A percentile compares a stretch with the other conserved stretches of the same genome.
Conservation (phyloP, 2,113 vertebrate genomes). For the Anseranas semipalmata region DNA sequence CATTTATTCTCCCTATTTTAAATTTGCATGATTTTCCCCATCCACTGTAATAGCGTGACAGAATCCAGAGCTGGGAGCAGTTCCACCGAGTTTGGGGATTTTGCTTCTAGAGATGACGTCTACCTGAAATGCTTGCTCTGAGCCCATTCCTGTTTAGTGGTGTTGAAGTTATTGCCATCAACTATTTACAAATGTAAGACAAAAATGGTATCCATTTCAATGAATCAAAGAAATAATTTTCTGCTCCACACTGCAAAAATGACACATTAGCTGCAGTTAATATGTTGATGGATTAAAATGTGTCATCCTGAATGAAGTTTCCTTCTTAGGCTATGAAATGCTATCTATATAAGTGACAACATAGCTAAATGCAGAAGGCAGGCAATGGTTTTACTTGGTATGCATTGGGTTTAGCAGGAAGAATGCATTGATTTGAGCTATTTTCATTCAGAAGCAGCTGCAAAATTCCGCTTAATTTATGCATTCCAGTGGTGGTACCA, state of each 20-base stretch:
- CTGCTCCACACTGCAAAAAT: slow-evolving; percentile 40
- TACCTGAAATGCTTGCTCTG: background rate
- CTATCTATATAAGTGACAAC: slow-evolving; percentile 19
- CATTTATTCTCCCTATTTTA: slow-evolving; percentile 1
- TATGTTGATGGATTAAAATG: slow-evolving; percentile 74
- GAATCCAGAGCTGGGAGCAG: background rate
- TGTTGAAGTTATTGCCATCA: slow-evolving; percentile 9
- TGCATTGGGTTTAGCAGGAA: slow-evolving; percentile 21
- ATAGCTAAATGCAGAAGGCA: background rate
- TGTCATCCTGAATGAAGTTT: slow-evolving; percentile 34
- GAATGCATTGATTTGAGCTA: slow-evolving; percentile 34
- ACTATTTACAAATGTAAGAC: slow-evolving; percentile 3
- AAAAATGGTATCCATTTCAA: slow-evolving; percentile 17
- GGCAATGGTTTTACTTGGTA: slow-evolving; percentile 8
- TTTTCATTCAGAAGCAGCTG: slow-evolving; percentile 35
- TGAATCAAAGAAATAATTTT: slow-evolving; percentile 45
- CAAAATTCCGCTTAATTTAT: slow-evolving; percentile 43
- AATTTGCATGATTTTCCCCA: background rate
- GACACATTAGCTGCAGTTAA: slow-evolving; percentile 70
- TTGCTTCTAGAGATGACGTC: background rate
- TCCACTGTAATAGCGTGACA: background rate
- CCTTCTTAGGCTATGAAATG: slow-evolving; percentile 52
- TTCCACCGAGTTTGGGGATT: background rate
- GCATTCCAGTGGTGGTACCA: background rate
- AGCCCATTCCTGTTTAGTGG: background rate